Base-by-base conservation (phyloP, 2,797 vertebrate species). In the Cyclura pinguis region DNA sequence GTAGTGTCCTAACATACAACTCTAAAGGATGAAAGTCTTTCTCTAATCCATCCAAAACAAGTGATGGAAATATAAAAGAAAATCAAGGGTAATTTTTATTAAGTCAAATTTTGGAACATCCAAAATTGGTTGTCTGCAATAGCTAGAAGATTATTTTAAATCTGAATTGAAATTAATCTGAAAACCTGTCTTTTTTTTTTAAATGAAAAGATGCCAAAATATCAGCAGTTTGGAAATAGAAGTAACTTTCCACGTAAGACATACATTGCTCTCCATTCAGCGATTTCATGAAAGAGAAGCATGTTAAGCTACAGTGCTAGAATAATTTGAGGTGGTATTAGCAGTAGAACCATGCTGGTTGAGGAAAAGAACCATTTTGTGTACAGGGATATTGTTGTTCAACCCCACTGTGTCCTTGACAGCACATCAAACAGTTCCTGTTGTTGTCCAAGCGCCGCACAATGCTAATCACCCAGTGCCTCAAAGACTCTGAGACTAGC, bases 341-440 rank as follows among this genome's bases (percentile, higher is more conserved):
- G 20, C 8, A n/a, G 1, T 52, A 78, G 85, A 83, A n/a, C 59
- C 67, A n/a, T 27, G 22, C 27, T 62, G 29, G 57, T 57, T 87
- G 20, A 22, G 50, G 57, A n/a, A 52, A 42, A 52, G n/a, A 18
- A 78, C 13, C 8, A 7, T 18, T 2, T 82, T 74, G 35, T 9
- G 16, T 52, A 32, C 52, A 38, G 32, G 42, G 24, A 22, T 52
- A 6, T 57, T 72, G 12, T 2, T 50, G 14, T 81, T 57, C 59
- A 77, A 38, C 82, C 59, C 82, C 80, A 38, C 42, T 50, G 47
- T 0, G 84, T 85, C 69, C 38, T 80, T 89, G 72, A 69, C 96
- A 99, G 99, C 98, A 97, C 92, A 98, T 99, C 95, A 99, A 99
- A 92, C 99, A 99, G 97, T 99, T 99, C 97, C 95, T 99, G 91